phyloP scores from a whole-genome alignment of 1,140 invertebrate species.

The Ladona fulva region DNA sequence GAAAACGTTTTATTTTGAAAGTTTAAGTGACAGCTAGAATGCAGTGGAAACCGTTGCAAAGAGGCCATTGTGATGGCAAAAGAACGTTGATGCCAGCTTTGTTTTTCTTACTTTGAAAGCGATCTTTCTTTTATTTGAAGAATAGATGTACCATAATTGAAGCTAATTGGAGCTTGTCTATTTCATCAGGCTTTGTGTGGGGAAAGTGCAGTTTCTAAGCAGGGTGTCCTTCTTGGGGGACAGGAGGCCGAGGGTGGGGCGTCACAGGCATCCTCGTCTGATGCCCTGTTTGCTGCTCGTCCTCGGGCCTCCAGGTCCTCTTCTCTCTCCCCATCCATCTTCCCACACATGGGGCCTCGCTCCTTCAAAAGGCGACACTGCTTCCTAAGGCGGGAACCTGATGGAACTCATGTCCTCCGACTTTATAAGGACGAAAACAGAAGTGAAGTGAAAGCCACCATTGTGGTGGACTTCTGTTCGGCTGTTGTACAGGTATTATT shows the following conservation, averaged over 20 bases:
- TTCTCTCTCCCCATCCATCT: slow-evolving; percentile 41
- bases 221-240: slow-evolving; percentile 82
- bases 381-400: slow-evolving; percentile 76
- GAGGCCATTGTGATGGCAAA: too few relatives aligned
- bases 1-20: too few relatives aligned
- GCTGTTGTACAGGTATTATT: slow-evolving; percentile 71
- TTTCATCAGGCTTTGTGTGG: slow-evolving; percentile 17
- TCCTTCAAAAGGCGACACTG: slow-evolving; percentile 87
- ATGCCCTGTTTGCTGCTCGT: background rate
- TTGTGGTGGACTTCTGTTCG: slow-evolving; percentile 86
- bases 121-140: too few relatives aligned
- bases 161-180: too few relatives aligned
- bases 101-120: too few relatives aligned
- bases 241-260: slow-evolving; percentile 77
- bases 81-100: too few relatives aligned
- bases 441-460: slow-evolving; percentile 78
- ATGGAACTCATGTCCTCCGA: slow-evolving; percentile 83
- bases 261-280: slow-evolving; percentile 35
- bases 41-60: too few relatives aligned
- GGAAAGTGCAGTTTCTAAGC: slow-evolving; percentile 66
- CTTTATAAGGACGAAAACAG: slow-evolving; percentile 89
- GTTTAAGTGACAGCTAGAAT: too few relatives aligned
- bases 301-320: background rate
- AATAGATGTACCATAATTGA: too few relatives aligned
- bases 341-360: slow-evolving; percentile 75